Percentiles rank a stretch among this genome's conserved stretches.
phyloP scores from a whole-genome alignment of 35 echinoderm and acorn worm genomes.

The Stichopus chloronotus region DNA sequence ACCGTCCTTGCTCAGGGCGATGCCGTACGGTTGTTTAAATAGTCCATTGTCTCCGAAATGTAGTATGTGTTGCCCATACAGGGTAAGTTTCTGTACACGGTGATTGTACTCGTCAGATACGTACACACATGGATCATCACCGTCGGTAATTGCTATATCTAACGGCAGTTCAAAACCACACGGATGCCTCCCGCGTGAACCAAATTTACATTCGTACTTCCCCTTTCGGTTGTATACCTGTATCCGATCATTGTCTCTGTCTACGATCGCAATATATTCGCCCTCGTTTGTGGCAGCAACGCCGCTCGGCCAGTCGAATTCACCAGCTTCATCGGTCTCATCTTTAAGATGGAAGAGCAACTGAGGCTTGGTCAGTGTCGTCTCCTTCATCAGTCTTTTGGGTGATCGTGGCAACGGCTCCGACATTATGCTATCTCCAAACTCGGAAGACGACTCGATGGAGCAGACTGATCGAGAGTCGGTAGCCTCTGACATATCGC shows the following conservation, averaged over 20 bases:
- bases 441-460: constrained; percentile 82
- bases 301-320: constrained; percentile 99
- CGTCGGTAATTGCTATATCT: constrained; percentile 87
- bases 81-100: constrained; percentile 94
- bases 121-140: constrained; percentile 90
- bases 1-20: constrained; percentile 78
- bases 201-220: constrained; percentile 98
- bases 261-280: constrained; percentile 91
- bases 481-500: constrained; percentile 79
- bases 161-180: constrained; percentile 98
- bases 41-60: constrained; percentile 99
- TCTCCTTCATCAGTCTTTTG: constrained; percentile 50
- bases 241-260: constrained; percentile 95
- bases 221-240: constrained; percentile 98
- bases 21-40: constrained; percentile 97
- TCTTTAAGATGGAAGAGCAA: constrained; percentile 90
- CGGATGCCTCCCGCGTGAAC: constrained; percentile 83
- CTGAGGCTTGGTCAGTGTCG: constrained; percentile 72
- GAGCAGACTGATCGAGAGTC: constrained; percentile 90
- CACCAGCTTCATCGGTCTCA: constrained; percentile 92
- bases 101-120: constrained; percentile 99
- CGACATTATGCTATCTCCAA: constrained; percentile 81
- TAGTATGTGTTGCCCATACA: constrained; percentile 89
- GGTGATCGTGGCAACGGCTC: constrained; percentile 75
- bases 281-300: constrained; percentile 87